Percentiles rank a stretch among this genome's conserved stretches.
phyloP scores from a whole-genome alignment of 2,888 invertebrate genomes.

The Yponomeuta malinellus region DNA sequence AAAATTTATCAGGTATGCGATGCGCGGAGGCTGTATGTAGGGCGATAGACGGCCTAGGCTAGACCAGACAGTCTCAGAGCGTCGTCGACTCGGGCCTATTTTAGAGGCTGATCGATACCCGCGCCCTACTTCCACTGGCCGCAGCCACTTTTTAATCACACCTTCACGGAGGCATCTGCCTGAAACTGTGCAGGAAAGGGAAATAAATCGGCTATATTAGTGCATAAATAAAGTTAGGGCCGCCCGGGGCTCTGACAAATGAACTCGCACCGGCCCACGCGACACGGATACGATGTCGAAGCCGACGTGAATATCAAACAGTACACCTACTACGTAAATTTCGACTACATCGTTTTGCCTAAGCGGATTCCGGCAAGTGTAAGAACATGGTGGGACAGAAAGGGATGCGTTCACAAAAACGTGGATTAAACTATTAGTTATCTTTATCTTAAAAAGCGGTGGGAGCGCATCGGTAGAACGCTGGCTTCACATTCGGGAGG shows the following conservation, averaged over 20 bases:
- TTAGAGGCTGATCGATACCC: constrained; percentile 66
- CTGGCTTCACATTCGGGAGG: no score
- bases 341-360: constrained; percentile 37
- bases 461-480: no score
- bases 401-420: not conserved
- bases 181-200: constrained; percentile 5
- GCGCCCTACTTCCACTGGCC: constrained; percentile 61
- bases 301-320: constrained; percentile 55
- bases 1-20: not conserved
- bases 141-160: constrained; percentile 41
- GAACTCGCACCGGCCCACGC: constrained; percentile 50
- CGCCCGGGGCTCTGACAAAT: constrained; percentile 42
- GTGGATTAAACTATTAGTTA: not conserved
- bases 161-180: constrained; percentile 28
- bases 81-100: constrained; percentile 46
- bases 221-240: constrained; percentile 16
- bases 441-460: no score
- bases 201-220: constrained; percentile 14
- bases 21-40: constrained; percentile 27
- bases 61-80: constrained; percentile 51
- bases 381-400: constrained; percentile 3
- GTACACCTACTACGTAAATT: constrained; percentile 31
- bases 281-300: constrained; percentile 40
- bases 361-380: constrained; percentile 24
- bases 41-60: constrained; percentile 41